These are phyloP conservation scores for Xyliphius kryptos DNA, from an alignment of 2,113 vertebrate species.

Conservation along the genomic window DNA sequence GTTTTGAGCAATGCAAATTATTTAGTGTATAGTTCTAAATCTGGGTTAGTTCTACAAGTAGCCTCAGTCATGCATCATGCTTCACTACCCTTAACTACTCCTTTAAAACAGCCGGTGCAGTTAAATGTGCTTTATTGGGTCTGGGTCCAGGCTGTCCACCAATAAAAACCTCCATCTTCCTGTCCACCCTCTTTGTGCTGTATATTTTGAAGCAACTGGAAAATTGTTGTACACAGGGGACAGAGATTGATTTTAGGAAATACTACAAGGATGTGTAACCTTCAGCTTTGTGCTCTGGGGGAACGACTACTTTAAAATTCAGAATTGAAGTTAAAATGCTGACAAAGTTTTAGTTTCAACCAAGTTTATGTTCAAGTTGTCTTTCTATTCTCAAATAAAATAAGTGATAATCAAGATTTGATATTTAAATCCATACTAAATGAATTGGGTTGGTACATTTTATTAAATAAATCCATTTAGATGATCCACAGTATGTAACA, in stretches of 20 bases:
- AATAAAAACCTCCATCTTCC: slow-evolving; percentile 59
- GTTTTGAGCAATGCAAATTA: no score
- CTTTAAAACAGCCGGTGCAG: slow-evolving; percentile 55
- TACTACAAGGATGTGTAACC: not conserved
- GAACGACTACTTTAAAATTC: no score
- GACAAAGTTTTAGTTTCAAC: not conserved
- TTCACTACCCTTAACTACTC: slow-evolving; percentile 63
- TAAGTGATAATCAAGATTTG: no score
- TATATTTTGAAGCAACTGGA: slow-evolving; percentile 38
- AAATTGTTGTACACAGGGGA: slow-evolving; percentile 24
- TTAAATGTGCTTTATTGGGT: slow-evolving; percentile 63
- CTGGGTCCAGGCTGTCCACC: slow-evolving; percentile 54
- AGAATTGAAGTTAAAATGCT: not conserved
- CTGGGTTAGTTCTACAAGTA: slow-evolving; percentile 25
- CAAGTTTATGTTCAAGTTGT: no score
- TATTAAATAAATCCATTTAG: no score
- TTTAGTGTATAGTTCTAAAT: slow-evolving; percentile 2
- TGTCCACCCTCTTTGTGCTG: slow-evolving; percentile 42
- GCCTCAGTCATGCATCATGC: slow-evolving; percentile 50
- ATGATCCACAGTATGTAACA: no score
- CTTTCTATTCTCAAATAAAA: no score
- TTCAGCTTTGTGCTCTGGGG: not conserved
- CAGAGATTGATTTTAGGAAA: not conserved
- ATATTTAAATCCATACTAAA: no score
- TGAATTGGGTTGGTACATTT: no score